Evolutionary conservation across 1,140 invertebrate genomes (phyloP).

Genomic region (Drosophila leontia): DNA sequence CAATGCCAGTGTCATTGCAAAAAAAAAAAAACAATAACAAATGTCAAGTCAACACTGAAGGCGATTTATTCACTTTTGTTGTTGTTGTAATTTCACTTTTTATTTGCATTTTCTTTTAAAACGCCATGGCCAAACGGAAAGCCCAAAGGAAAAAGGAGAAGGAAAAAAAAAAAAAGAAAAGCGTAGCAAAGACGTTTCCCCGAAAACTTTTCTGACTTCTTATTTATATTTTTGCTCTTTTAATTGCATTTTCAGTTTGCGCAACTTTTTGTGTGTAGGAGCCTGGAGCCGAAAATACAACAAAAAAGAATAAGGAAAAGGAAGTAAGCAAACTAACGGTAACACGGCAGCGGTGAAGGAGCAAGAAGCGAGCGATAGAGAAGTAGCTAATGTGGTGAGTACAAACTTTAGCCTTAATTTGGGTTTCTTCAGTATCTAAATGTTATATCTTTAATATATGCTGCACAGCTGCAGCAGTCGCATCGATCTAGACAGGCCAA

Average conservation of each 20-base stretch:
- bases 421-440: not conserved
- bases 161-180: constrained; percentile 6
- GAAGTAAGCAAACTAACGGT: constrained; percentile 14
- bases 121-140: constrained; percentile 38
- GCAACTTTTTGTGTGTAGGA: constrained; percentile 23
- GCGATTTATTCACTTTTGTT: constrained; percentile 11
- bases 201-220: constrained; percentile 35
- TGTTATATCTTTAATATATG: not conserved
- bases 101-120: constrained; percentile 46
- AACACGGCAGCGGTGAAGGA: not conserved
- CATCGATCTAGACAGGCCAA: not conserved
- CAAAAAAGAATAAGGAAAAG: not conserved
- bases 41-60: constrained; percentile 37
- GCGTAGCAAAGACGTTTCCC: constrained; percentile 21
- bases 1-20: constrained; percentile 58
- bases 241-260: constrained; percentile 54
- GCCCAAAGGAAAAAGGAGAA: not conserved
- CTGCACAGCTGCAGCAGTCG: not conserved
- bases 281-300: constrained; percentile 11
- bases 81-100: constrained; percentile 53
- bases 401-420: not conserved
- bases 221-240: constrained; percentile 41
- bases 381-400: constrained; percentile 26
- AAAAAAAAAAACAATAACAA: constrained; percentile 5
- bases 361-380: not conserved